Evolutionary conservation across 2,797 vertebrate species (phyloP).

Genomic region (Coranthus polyacanthus): DNA sequence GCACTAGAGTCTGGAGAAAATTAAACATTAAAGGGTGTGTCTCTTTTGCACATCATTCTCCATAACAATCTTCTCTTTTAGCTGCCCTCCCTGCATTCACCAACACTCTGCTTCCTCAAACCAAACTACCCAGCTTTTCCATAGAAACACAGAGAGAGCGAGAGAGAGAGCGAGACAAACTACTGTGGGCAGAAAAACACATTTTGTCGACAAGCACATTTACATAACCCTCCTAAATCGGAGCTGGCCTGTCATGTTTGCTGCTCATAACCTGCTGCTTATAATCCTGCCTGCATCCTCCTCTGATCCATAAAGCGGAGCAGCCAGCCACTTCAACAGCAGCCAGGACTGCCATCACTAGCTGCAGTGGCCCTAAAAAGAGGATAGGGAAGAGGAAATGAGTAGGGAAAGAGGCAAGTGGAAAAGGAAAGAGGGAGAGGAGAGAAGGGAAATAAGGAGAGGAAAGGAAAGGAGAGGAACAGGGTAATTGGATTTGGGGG

Average conservation of each 20-base stretch:
- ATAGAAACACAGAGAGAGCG: conserved; percentile 24
- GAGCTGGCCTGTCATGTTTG: conserved; percentile 75
- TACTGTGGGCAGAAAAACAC: conserved; percentile 58
- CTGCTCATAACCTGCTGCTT: conserved; percentile 81
- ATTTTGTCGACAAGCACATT: conserved; percentile 78
- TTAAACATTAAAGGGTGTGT: conserved; percentile 72
- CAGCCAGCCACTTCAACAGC: conserved; percentile 69
- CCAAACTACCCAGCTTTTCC: conserved; percentile 47
- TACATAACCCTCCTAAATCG: conserved; percentile 82
- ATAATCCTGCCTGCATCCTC: conserved; percentile 75
- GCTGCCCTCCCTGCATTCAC: conserved; percentile 40
- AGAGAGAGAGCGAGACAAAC: conserved; percentile 12
- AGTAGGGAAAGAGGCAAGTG: conserved; percentile 13
- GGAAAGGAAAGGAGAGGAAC: conserved; percentile 71
- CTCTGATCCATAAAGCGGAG: conserved; percentile 75
- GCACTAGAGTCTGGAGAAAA: conserved; percentile 68
- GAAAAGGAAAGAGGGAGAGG: conserved; percentile 19
- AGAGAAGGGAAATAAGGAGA: conserved; percentile 46
- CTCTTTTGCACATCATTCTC: conserved; percentile 70
- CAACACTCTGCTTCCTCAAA: conserved; percentile 36
- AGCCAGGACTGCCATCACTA: conserved; percentile 67
- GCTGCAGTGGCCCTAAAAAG: conserved; percentile 42
- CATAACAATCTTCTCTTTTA: conserved; percentile 61
- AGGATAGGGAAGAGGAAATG: conserved; percentile 8
- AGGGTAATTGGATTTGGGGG: conserved; percentile 87